phyloP scores from a whole-genome alignment of 2,797 vertebrate species.

The Melanotaenia boesemani region DNA sequence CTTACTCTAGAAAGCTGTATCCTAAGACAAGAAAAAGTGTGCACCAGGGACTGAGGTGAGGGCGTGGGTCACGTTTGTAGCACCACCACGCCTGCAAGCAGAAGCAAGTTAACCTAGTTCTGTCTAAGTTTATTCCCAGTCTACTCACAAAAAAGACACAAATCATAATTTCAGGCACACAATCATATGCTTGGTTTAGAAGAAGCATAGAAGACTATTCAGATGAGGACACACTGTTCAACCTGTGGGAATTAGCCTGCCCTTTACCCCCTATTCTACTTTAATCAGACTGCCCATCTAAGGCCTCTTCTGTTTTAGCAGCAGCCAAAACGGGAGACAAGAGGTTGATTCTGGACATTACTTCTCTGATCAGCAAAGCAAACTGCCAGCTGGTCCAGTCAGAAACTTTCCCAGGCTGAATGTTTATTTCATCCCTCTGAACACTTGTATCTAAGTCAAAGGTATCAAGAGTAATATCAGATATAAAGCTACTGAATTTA shows the following conservation, averaged over 20 bases:
- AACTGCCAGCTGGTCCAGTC: conserved; percentile 62
- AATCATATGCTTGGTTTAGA: conserved; percentile 44
- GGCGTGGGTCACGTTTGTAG: conserved; percentile 63
- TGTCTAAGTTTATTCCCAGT: conserved; percentile 53
- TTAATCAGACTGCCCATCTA: conserved; percentile 34
- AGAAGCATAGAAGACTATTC: conserved; percentile 34
- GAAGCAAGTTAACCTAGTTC: conserved; percentile 40
- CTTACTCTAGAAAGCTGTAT: conserved; percentile 51
- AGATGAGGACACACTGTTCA: conserved; percentile 22
- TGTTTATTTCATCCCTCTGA: conserved; percentile 42
- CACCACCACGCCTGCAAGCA: conserved; percentile 31
- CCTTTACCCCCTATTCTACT: conserved; percentile 36
- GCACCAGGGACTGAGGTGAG: conserved; percentile 44
- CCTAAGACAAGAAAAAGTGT: conserved; percentile 43
- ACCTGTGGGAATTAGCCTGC: conserved; percentile 49
- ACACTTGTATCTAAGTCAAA: conserved; percentile 45
- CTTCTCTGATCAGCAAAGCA: conserved; percentile 62
- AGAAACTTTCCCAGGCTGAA: conserved; percentile 66
- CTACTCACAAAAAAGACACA: conserved; percentile 33
- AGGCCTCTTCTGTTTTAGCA: conserved; percentile 56
- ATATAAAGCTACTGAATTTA: conserved; percentile 66
- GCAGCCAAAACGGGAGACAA: conserved; percentile 44
- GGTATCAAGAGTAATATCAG: conserved; percentile 53
- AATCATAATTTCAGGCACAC: conserved; percentile 50
- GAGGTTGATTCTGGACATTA: conserved; percentile 55